Evolutionary conservation across 30 jellyfish, hydroid and myxozoan genomes (phyloP).

Genomic region (Phacellophora camtschatica): DNA sequence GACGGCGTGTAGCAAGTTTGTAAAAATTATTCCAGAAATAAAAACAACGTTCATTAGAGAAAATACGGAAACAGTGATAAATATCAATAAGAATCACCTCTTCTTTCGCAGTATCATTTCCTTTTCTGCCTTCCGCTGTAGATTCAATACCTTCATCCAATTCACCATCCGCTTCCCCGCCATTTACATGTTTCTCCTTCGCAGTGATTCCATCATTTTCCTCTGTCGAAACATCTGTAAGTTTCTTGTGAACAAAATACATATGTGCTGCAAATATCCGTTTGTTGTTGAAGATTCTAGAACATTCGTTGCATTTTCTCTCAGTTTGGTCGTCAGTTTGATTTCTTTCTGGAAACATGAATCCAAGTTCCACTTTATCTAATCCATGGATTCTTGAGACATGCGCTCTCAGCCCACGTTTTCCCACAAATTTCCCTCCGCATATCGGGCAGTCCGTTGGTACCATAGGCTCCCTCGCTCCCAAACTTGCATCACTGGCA

Average conservation of each 20-base stretch:
- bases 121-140: not conserved
- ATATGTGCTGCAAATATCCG: conserved; percentile 78
- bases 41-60: no score
- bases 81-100: no score
- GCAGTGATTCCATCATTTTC: not conserved
- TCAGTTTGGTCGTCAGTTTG: conserved; percentile 44
- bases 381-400: conserved; percentile 65
- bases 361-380: conserved; percentile 61
- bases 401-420: conserved; percentile 68
- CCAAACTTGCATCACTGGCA: not conserved
- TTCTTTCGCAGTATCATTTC: not conserved
- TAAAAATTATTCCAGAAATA: no score
- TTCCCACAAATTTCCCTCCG: conserved; percentile 64
- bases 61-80: no score
- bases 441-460: conserved; percentile 90
- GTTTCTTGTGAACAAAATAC: conserved; percentile 66
- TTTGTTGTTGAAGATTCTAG: conserved; percentile 58
- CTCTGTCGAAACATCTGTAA: not conserved
- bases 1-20: no score
- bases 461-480: conserved; percentile 24
- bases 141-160: not conserved
- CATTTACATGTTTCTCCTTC: not conserved
- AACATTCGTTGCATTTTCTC: conserved; percentile 34
- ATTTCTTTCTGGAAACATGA: conserved; percentile 48
- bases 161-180: not conserved